Evolutionary conservation across 1,140 invertebrate genomes (phyloP).

Genomic region (Polypedilum pembai): DNA sequence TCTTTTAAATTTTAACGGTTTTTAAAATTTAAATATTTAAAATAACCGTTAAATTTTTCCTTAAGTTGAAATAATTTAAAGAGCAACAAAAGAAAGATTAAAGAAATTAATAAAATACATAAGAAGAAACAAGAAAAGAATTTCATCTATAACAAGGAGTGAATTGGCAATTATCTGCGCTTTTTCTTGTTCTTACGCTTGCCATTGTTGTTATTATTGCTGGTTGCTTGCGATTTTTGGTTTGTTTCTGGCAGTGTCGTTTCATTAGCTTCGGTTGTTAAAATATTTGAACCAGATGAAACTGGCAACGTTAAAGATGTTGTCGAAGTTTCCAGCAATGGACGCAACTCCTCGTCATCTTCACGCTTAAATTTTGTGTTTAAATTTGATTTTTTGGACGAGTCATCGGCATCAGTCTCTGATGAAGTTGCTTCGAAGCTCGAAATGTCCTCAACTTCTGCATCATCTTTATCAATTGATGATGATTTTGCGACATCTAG

Average conservation of each 20-base stretch:
- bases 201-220: neutral
- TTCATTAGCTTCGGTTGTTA: slow-evolving; percentile 20
- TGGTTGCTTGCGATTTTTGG: slow-evolving; percentile 17
- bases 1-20: too few relatives aligned
- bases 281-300: slow-evolving; percentile 2
- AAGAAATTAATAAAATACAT: too few relatives aligned
- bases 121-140: too few relatives aligned
- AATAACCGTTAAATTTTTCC: too few relatives aligned
- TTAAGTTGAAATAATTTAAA: too few relatives aligned
- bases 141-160: too few relatives aligned
- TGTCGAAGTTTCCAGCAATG: slow-evolving; percentile 19
- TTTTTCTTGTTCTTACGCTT: slow-evolving; percentile 26
- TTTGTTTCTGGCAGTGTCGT: slow-evolving; percentile 24
- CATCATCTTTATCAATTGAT: neutral
- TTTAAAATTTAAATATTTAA: too few relatives aligned
- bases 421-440: neutral
- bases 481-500: neutral
- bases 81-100: too few relatives aligned
- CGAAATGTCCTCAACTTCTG: neutral
- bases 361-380: neutral
- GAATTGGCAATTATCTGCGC: slow-evolving; percentile 16
- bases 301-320: neutral
- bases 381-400: neutral
- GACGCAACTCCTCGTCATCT: neutral
- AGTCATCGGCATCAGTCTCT: slow-evolving; percentile 18